phyloP scores from a whole-genome alignment of 1,140 invertebrate species.

The Protaetia brevitarsis region DNA sequence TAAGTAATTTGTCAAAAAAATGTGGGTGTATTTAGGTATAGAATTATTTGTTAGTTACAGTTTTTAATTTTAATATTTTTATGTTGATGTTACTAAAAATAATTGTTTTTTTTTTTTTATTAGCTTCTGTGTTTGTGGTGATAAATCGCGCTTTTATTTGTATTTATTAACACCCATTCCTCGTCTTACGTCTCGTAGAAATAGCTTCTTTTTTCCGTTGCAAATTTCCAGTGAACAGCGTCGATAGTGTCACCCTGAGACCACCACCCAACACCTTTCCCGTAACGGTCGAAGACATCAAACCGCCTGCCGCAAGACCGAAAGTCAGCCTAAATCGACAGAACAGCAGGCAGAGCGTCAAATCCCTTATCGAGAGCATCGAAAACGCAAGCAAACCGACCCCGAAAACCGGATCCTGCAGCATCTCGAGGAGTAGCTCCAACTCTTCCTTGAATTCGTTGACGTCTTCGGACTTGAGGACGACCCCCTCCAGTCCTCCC shows the following conservation, averaged over 20 bases:
- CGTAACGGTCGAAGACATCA: constrained; percentile 54
- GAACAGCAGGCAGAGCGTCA: constrained; percentile 80
- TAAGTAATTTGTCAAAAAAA: no score
- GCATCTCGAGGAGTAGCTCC: constrained; percentile 55
- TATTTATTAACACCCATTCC: no score
- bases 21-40: no score
- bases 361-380: constrained; percentile 85
- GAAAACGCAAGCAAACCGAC: constrained; percentile 84
- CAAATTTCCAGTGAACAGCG: constrained; percentile 4
- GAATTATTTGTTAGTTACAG: no score
- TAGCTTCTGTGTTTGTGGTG: no score
- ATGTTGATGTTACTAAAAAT: no score
- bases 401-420: constrained; percentile 59
- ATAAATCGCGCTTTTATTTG: no score
- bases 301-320: constrained; percentile 54
- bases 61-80: no score
- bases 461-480: constrained; percentile 45
- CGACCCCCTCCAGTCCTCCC: constrained; percentile 42
- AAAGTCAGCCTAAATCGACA: constrained; percentile 63
- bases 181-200: background rate
- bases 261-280: constrained; percentile 41
- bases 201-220: background rate
- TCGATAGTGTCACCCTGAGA: constrained; percentile 20
- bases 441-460: constrained; percentile 57
- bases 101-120: no score